Base-by-base conservation (phyloP, 2,113 vertebrate species). In the Catharus fuscescens region DNA sequence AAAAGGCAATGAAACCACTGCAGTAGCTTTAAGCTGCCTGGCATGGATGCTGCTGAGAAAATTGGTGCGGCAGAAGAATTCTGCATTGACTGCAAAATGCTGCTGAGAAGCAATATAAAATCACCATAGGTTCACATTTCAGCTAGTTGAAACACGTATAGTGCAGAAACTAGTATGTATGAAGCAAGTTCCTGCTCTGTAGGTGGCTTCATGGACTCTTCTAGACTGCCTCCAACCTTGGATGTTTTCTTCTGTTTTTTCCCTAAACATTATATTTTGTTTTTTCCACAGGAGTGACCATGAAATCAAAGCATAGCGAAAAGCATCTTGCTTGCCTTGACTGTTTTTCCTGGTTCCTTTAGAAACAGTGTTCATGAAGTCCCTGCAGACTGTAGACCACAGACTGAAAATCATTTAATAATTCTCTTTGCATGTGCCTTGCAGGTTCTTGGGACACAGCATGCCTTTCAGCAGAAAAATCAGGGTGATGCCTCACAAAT, bases 371-470 rank as follows among this genome's bases (percentile, higher is more conserved):
- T 47, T 73, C n/a, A 28, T 34, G 11, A 26, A 50, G 60, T 66
- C 80, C 59, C 52, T 90, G 36, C 25, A 44, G 76, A 61, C 76
- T 73, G 6, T 29, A 66, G 59, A 66, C 21, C 45, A 81, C 57
- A 93, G 77, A 48, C 42, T 86, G 67, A 93, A 86, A 92, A 78
- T 70, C 12, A 73, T 67, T 95, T 74, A 77, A 36, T 65, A 85
- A 60, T 83, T 88, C 42, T 80, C 38, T 88, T 95, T 70, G 29
- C 21, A 85, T 36, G 17, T 85, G 42, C 29, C 66, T 86, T 80
- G 32, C 17, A 50, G n/a, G 48, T 62, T 93, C 71, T 64, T 70
- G 52, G 32, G 79, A 83, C 29, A 62, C 47, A 67, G 19, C 24
- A 47, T 53, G 18, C 88, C 36, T 65, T 82, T 90, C 42, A 80